phyloP scores from a whole-genome alignment of 1,140 invertebrate species.

The Bombus huntii region DNA sequence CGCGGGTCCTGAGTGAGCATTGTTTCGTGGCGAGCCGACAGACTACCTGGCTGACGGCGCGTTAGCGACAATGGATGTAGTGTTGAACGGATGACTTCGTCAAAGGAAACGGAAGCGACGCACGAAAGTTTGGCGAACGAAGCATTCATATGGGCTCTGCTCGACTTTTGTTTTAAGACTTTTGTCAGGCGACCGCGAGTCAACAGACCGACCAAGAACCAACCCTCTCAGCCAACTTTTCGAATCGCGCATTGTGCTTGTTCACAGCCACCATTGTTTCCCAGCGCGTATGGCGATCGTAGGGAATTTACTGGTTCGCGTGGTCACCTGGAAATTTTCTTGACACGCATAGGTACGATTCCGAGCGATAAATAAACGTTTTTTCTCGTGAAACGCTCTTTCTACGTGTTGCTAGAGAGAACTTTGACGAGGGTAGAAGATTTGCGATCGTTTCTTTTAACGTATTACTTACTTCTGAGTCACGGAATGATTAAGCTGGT shows the following conservation, averaged over 20 bases:
- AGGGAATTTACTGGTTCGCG: constrained; percentile 29
- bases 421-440: neutral
- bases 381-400: neutral
- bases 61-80: constrained; percentile 54
- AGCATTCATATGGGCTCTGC: constrained; percentile 43
- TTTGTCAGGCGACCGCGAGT: constrained; percentile 58
- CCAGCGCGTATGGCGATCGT: constrained; percentile 41
- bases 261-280: constrained; percentile 56
- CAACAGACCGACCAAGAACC: constrained; percentile 24
- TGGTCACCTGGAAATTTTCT: constrained; percentile 52
- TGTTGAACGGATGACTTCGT: constrained; percentile 66
- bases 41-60: constrained; percentile 33
- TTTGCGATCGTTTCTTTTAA: neutral
- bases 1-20: constrained; percentile 7
- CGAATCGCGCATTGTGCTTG: constrained; percentile 37
- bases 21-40: constrained; percentile 45
- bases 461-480: neutral
- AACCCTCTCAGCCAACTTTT: constrained; percentile 56
- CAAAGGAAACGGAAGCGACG: constrained; percentile 68
- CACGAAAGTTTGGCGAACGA: constrained; percentile 60
- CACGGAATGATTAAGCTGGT: neutral
- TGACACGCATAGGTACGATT: constrained; percentile 18
- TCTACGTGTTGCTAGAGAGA: no score
- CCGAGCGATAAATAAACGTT: neutral
- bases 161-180: constrained; percentile 69